Base-by-base conservation (phyloP, 2,797 vertebrate genomes). In the Lepilemur ruficaudatus region DNA sequence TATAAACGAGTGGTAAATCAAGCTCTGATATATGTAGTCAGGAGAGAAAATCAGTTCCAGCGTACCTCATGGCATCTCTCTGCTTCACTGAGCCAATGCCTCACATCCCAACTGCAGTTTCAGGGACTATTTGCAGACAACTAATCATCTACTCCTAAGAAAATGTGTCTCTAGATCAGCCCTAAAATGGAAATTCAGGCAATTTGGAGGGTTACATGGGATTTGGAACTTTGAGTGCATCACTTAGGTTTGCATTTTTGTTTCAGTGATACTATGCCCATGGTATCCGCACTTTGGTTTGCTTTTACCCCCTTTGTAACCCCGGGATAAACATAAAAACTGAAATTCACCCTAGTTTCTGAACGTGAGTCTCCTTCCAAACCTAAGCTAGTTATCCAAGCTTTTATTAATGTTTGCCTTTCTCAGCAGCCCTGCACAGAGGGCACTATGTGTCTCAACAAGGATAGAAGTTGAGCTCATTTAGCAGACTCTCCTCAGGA, bases 101-200 rank as follows among this genome's bases (percentile, higher is more conserved):
- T 67, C 30, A 46, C 38, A 80, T 43, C 17, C 15, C 46, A 80
- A 55, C 10, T 80, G 22, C 25, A 86, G 14, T 69, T 32, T 75
- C n/a, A 35, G 7, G 30, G 46, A 38, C 14, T 59, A 0, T 87
- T n/a, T 76, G 7, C 1, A 82, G 20, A 82, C 52, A 35, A 46
- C 41, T 84, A 97, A 85, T 91, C 32, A 11, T 2, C 13, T 87
- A 48, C 90, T 79, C 75, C 43, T 79, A 50, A 25, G 28, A 55
- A 91, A 84, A 0, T 17, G 4, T 20, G 12, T 46, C 6, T 13
- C 46, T 57, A 61, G 48, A 69, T 94, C 73, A 89, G 86, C 7
- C 25, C 86, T 88, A 22, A 96, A 61, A 97, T 90, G 20, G 1
- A 97, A 87, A 78, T 59, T 30, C 65, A 84, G 32, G 35, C 67